Conservation (phyloP, 2,888 invertebrate species). For the Drosophila dives region DNA sequence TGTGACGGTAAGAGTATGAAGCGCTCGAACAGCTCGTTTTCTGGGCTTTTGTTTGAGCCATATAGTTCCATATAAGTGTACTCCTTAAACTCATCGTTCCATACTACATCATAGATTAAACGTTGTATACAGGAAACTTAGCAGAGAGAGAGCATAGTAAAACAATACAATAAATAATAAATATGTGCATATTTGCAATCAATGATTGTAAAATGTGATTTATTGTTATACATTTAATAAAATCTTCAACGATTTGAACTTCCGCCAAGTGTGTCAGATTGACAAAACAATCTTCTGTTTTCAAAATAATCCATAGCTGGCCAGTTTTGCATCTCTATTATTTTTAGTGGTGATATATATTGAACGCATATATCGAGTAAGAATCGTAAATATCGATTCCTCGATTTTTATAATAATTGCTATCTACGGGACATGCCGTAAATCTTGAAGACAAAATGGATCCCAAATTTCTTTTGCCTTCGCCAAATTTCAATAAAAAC, state of each 20-base stretch:
- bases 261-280: background rate
- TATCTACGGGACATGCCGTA: background rate
- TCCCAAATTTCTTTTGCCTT: conserved; percentile 76
- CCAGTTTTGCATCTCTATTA: background rate
- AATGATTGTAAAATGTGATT: background rate
- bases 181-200: background rate
- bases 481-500: conserved; percentile 78
- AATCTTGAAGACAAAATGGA: conserved; percentile 60
- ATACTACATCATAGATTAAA: background rate
- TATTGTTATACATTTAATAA: background rate
- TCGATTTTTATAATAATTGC: background rate
- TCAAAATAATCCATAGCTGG: too few species aligned
- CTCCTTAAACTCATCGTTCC: background rate
- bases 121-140: too few species aligned
- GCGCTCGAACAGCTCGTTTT: background rate
- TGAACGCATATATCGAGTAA: background rate
- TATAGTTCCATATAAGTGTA: background rate
- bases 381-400: background rate
- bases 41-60: too few species aligned
- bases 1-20: background rate
- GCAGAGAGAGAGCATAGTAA: background rate
- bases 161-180: background rate
- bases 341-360: background rate
- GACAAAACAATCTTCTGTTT: background rate
- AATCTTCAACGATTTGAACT: background rate